Evolutionary conservation across 1,140 invertebrate species (phyloP).

Genomic region (Vollenhovia emeryi): DNA sequence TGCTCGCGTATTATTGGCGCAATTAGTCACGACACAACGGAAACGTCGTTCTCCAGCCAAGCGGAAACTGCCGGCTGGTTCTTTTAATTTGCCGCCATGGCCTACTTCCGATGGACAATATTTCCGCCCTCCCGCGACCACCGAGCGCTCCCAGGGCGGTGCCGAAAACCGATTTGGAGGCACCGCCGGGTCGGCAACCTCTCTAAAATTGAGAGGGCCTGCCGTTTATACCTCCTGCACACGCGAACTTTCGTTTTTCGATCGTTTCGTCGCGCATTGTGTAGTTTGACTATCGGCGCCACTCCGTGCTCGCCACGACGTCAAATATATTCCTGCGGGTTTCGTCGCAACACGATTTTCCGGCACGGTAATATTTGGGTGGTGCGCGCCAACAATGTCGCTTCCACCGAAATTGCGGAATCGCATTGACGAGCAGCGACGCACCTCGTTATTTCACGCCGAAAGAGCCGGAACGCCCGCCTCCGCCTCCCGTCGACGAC

Average conservation of each 20-base stretch:
- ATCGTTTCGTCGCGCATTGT: neutral
- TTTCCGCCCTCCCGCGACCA: constrained; percentile 35
- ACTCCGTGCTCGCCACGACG: neutral
- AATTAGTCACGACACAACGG: constrained; percentile 36
- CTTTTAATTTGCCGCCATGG: constrained; percentile 60
- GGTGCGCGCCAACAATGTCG: neutral
- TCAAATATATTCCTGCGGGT: neutral
- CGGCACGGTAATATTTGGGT: neutral
- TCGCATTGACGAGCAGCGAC: neutral
- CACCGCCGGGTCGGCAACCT: constrained; percentile 19
- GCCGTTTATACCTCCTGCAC: constrained; percentile 4
- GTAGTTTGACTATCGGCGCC: neutral
- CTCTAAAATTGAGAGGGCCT: neutral
- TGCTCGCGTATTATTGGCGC: neutral
- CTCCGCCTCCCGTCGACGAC: neutral
- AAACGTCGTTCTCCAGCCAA: constrained; percentile 11
- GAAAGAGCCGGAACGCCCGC: neutral
- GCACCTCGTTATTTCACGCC: neutral
- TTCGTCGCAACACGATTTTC: neutral
- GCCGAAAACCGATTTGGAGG: constrained; percentile 42
- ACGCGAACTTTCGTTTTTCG: constrained; percentile 9
- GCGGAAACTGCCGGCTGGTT: constrained; percentile 10
- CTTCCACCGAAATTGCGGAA: neutral
- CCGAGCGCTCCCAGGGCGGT: neutral
- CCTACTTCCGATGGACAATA: constrained; percentile 53